A percentile compares a stretch with the other conserved stretches of the same genome.
Conservation (phyloP, 2,113 vertebrate species). For the Micronisus gabar region DNA sequence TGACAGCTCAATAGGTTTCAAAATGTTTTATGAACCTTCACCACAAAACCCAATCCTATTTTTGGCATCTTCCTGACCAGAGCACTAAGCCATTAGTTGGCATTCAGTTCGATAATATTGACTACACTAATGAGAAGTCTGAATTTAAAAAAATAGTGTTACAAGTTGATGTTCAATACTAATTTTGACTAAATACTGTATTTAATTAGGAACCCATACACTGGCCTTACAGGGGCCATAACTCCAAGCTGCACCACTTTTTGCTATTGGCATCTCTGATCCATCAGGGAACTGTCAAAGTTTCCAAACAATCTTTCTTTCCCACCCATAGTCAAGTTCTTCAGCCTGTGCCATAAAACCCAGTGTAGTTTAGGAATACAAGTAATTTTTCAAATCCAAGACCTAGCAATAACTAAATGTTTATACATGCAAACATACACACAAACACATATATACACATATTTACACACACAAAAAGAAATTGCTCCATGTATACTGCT, state of each 20-base stretch:
- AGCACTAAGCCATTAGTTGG: neutral
- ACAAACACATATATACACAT: neutral
- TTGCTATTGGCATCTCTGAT: neutral
- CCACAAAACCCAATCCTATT: neutral
- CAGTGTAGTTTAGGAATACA: neutral
- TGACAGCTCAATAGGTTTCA: neutral
- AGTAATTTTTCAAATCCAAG: neutral
- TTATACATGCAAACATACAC: neutral
- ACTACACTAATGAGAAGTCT: neutral
- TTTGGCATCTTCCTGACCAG: neutral
- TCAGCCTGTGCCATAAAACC: neutral
- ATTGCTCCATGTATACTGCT: neutral
- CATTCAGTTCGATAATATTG: fast-evolving
- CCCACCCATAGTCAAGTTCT: neutral
- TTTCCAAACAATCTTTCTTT: neutral
- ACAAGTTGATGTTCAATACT: neutral
- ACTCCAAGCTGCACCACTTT: neutral
- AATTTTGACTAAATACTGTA: neutral
- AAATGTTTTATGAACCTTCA: neutral
- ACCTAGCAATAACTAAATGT: neutral
- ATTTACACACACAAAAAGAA: neutral
- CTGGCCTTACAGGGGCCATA: neutral
- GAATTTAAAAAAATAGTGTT: neutral
- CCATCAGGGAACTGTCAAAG: neutral
- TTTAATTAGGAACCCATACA: neutral